Base-by-base conservation (phyloP, 2,113 vertebrate genomes). In the Ceyx cyanopectus region DNA sequence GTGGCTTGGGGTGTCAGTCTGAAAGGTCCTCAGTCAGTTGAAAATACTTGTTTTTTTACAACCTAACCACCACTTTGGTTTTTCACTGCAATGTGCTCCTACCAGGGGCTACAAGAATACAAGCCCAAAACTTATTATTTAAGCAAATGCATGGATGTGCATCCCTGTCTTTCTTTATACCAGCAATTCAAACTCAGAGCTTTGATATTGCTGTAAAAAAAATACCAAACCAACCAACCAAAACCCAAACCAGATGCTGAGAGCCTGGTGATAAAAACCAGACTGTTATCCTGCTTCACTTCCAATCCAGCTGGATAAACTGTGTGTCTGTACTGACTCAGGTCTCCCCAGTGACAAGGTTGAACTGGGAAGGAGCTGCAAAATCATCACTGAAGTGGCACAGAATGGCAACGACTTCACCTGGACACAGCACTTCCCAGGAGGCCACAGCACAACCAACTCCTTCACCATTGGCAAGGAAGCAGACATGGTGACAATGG, bases 401-500 rank as follows among this genome's bases (percentile, higher is more conserved):
- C 98, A 99, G 97, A 97, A 98, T 0, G 99, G 99, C 21, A 94
- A 99, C 23, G 95, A 98, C 79, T 99, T 99, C 95, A 92, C 93
- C 60, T 99, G 99, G 99, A 97, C 97, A 3, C 98, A 99, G 92
- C 57, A 97, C 61, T 99, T 98, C 91, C 98, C 99, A 1, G 91
- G 96, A 5, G 97, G 98, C 34, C 97, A 95, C 58, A 97, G 84
- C 66, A 97, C 98, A 16, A 98, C 94, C 97, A 99, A 99, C 97
- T 97, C 86, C 27, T 99, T 99, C 96, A 97, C 96, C 32, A 61
- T 98, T 6, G 98, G 97, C 95, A 97, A 98, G 90, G 99, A 99
- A 81, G 86, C 97, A 1, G 98, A 99, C 30, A 98, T 99, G 97
- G 98, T 99, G 92, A 99, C 98, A 78, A 96, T 99, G n/a, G 97